phyloP scores from a whole-genome alignment of 2,888 invertebrate genomes.

The Lepas anatifera region DNA sequence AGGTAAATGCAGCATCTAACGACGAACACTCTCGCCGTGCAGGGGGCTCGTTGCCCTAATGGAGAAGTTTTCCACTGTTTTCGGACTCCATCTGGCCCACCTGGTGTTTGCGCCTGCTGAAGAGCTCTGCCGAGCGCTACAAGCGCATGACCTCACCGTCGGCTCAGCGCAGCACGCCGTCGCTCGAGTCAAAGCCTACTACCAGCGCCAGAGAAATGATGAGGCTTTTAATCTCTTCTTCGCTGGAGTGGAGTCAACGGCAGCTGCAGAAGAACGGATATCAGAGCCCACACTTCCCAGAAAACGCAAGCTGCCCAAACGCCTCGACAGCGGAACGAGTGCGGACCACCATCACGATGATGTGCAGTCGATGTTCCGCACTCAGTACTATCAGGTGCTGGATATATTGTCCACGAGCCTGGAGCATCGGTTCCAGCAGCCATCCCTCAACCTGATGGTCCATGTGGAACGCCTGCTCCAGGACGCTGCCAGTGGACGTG shows the following conservation, averaged over 20 bases:
- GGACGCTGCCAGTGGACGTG: not conserved
- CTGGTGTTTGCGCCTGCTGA: not conserved
- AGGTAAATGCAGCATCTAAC: not conserved
- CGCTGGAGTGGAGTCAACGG: not conserved
- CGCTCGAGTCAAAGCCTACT: not conserved
- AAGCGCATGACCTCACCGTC: not conserved
- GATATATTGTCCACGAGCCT: not conserved
- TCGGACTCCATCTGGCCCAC: not conserved
- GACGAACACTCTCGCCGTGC: not conserved
- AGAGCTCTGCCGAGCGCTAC: not conserved
- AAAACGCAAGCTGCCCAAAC: not conserved
- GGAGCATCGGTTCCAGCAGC: not conserved
- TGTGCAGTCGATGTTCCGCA: not conserved
- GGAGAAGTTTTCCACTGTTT: not conserved
- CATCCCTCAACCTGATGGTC: not conserved
- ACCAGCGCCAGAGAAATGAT: not conserved
- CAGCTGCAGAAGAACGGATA: not conserved
- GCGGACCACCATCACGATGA: not conserved
- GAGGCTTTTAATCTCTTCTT: not conserved
- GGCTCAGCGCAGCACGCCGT: not conserved
- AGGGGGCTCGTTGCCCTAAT: not conserved
- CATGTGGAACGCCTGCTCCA: not conserved
- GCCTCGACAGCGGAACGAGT: not conserved
- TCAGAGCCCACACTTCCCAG: not conserved
- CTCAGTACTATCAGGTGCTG: not conserved